Percentiles rank a stretch among this genome's conserved stretches.
These are phyloP conservation scores for Chloroceryle amazona DNA, from an alignment of 2,797 vertebrate species.

Conservation along the genomic window DNA sequence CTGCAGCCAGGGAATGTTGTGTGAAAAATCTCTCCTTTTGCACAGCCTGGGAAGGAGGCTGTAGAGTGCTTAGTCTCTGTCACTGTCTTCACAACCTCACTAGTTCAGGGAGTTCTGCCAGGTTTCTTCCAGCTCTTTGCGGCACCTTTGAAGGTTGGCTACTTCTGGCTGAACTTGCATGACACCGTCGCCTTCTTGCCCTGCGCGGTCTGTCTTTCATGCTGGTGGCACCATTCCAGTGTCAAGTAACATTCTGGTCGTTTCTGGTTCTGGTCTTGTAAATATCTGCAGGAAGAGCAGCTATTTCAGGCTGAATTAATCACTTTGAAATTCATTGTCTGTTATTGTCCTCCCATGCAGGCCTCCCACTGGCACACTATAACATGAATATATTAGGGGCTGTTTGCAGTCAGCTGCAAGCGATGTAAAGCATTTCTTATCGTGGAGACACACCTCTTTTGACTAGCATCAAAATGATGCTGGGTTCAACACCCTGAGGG, in stretches of 20 bases:
- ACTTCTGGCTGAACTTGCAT: constrained; percentile 39
- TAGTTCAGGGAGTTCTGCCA: constrained; percentile 58
- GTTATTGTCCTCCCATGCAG: not conserved
- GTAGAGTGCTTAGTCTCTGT: constrained; percentile 23
- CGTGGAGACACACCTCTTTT: not conserved
- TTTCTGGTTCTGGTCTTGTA: constrained; percentile 24
- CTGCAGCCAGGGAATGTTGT: not conserved
- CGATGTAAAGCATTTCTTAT: not conserved
- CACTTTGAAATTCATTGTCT: not conserved
- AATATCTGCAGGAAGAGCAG: constrained; percentile 2
- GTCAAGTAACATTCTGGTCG: not conserved
- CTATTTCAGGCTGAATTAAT: constrained; percentile 13
- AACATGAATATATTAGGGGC: not conserved
- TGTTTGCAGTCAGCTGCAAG: not conserved
- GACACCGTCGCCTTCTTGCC: not conserved
- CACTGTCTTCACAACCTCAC: not conserved
- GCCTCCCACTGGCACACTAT: not conserved
- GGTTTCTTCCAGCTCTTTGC: not conserved
- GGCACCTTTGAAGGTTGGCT: constrained; percentile 32
- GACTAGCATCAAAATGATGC: not conserved
- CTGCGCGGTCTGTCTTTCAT: not conserved
- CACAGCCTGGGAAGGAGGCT: not conserved
- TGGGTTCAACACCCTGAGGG: too few relatives aligned
- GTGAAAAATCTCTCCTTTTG: not conserved
- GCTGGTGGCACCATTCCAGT: not conserved